Percentiles rank a stretch among this genome's conserved stretches.
These are phyloP conservation scores for Schmidtea mediterranea DNA, from an alignment of 1,140 invertebrate genomes.

Conservation along the genomic window DNA sequence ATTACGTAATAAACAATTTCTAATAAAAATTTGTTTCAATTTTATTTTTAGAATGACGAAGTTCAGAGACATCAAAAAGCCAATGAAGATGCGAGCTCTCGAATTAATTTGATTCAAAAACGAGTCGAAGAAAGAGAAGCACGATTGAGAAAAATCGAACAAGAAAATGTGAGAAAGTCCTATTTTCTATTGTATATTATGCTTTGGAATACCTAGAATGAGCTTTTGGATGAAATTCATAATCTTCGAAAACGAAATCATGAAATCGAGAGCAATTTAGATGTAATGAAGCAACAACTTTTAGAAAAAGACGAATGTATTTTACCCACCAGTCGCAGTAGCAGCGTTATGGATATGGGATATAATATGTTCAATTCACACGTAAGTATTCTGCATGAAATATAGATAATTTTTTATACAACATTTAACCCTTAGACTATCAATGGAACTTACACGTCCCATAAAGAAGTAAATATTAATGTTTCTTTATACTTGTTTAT, in stretches of 20 bases:
- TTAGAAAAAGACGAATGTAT: not conserved
- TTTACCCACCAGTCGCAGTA: not conserved
- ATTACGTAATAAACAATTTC: too few species aligned
- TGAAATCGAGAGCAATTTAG: constrained; percentile 1
- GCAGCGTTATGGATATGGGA: too few species aligned
- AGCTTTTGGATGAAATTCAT: constrained; percentile 6
- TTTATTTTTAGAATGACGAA: too few species aligned
- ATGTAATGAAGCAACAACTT: not conserved
- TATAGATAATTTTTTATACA: too few species aligned
- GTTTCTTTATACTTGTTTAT: too few species aligned
- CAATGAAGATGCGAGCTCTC: not conserved
- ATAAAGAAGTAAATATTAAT: too few species aligned
- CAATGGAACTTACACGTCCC: too few species aligned
- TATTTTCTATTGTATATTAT: not conserved
- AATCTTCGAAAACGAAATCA: constrained; percentile 3
- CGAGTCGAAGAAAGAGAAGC: constrained; percentile 3
- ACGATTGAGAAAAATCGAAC: constrained; percentile 3
- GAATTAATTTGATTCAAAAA: not conserved
- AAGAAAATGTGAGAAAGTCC: constrained; percentile 1
- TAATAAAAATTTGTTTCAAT: too few species aligned
- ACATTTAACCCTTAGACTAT: too few species aligned
- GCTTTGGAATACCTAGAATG: not conserved
- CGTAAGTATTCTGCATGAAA: too few species aligned
- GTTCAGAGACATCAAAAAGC: too few species aligned
- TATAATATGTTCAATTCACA: too few species aligned